These are phyloP conservation scores for Saccopteryx leptura DNA, from an alignment of 2,113 vertebrate genomes.

Conservation along the genomic window DNA sequence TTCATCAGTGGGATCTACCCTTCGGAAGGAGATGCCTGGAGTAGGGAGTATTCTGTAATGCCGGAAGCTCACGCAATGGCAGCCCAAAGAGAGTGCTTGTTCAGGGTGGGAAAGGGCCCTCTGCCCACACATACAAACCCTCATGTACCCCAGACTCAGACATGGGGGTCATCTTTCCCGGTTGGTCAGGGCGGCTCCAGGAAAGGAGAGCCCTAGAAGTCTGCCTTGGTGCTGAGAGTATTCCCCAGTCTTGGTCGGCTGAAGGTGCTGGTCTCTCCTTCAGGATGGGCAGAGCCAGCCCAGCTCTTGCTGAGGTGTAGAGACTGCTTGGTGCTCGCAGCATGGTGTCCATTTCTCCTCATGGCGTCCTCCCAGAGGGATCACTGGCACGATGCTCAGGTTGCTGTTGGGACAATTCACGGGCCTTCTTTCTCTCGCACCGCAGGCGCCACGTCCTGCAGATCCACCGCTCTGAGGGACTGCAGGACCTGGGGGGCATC, in stretches of 20 bases:
- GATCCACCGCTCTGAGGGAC: constrained; percentile 94
- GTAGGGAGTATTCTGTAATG: not conserved
- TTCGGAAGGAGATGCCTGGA: not conserved
- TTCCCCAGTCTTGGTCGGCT: not conserved
- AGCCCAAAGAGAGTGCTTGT: not conserved
- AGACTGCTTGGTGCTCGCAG: not conserved
- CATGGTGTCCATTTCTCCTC: rapidly evolving
- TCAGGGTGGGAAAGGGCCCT: not conserved
- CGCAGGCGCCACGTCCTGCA: constrained; percentile 96
- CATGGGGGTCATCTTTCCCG: not conserved
- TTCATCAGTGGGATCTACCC: not conserved
- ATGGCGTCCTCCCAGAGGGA: not conserved
- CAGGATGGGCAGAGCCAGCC: not conserved
- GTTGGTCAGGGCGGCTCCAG: not conserved
- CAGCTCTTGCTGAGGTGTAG: not conserved
- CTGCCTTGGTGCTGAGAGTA: not conserved
- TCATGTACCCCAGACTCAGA: not conserved
- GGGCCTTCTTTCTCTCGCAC: constrained; percentile 27
- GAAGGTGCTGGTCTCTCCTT: not conserved
- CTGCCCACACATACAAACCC: not conserved
- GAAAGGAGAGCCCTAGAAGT: not conserved
- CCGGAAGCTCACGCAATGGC: not conserved
- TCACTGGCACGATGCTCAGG: not conserved
- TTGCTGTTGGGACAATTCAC: not conserved
- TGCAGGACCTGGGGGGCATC: constrained; percentile 95